These are phyloP conservation scores for Tamias sibiricus DNA, from an alignment of 2,113 vertebrate species.

Conservation along the genomic window DNA sequence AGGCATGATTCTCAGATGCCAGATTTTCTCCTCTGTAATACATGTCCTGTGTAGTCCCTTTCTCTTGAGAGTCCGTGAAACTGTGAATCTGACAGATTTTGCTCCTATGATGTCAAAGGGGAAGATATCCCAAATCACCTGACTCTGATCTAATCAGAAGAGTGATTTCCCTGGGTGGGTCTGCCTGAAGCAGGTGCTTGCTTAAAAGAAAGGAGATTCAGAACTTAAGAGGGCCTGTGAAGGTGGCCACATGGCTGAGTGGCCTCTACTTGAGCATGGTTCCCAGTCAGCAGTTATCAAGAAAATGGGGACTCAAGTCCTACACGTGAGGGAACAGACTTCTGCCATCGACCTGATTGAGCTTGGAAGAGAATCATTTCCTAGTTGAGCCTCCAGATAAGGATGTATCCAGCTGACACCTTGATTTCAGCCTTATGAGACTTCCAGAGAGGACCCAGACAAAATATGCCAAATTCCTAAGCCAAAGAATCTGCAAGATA, in stretches of 20 bases:
- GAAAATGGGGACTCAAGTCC: neutral
- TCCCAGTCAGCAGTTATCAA: neutral
- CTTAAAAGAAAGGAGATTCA: neutral
- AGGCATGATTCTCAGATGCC: neutral
- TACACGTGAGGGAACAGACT: neutral
- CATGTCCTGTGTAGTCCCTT: neutral
- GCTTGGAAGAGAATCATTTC: neutral
- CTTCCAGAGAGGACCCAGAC: neutral
- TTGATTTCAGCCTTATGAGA: conserved; percentile 17
- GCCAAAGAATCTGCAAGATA: neutral
- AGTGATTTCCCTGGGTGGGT: neutral
- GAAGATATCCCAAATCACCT: neutral
- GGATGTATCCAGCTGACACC: neutral
- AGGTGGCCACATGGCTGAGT: neutral
- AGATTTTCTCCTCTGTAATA: neutral
- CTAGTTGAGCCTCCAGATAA: neutral
- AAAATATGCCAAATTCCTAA: neutral
- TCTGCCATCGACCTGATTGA: neutral
- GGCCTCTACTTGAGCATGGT: neutral
- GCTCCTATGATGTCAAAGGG: neutral
- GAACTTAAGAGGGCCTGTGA: neutral
- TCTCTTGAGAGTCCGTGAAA: no score
- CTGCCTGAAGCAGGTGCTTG: neutral
- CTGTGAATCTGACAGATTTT: neutral
- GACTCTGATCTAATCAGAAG: neutral